phyloP scores from a whole-genome alignment of 2,113 vertebrate genomes.

The Platysteira castanea region DNA sequence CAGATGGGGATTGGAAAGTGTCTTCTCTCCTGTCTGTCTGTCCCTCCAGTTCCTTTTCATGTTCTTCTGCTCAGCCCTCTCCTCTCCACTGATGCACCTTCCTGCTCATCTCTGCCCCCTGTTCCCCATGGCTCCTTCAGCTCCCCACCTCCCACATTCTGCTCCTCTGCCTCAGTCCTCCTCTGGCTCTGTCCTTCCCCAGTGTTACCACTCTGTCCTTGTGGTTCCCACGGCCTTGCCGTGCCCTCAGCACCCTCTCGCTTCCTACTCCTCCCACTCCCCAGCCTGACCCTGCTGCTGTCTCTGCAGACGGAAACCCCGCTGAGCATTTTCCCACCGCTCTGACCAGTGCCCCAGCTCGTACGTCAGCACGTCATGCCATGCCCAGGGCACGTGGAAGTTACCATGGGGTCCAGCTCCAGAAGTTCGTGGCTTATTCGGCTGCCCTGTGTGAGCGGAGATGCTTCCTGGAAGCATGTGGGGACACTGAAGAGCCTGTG shows the following conservation, averaged over 20 bases:
- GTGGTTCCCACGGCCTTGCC: not conserved
- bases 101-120: not conserved
- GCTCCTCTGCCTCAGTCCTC: not conserved
- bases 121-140: not conserved
- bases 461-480: not conserved
- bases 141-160: not conserved
- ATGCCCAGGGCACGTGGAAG: not conserved
- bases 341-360: not conserved
- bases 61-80: not conserved
- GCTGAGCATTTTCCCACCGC: not conserved
- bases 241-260: not conserved
- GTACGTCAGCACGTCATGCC: rapidly evolving
- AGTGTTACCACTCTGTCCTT: not conserved
- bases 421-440: rapidly evolving
- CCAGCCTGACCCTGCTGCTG: not conserved
- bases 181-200: not conserved
- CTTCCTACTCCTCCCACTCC: not conserved
- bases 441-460: not conserved
- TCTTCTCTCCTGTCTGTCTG: not conserved
- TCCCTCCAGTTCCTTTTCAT: not conserved
- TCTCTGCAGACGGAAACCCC: not conserved
- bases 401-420: not conserved
- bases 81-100: not conserved
- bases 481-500: not conserved
- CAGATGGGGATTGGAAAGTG: not conserved